Percentiles rank a stretch among this genome's conserved stretches.
These are phyloP conservation scores for Megalopta genalis DNA, from an alignment of 1,140 invertebrate genomes.

Conservation along the genomic window DNA sequence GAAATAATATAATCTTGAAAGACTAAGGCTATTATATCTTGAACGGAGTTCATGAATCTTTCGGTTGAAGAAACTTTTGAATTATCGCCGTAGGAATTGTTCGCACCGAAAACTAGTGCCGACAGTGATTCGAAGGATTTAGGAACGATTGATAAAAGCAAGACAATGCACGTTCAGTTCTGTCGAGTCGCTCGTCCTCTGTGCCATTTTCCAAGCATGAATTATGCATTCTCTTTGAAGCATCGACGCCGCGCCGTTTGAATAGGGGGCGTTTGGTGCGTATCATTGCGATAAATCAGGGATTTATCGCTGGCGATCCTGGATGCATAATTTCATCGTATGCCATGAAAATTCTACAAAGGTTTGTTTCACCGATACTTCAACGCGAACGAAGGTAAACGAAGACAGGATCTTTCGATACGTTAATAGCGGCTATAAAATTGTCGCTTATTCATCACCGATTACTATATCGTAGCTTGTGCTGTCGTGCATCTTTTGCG, in stretches of 20 bases:
- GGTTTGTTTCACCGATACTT: neutral
- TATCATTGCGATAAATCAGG: constrained; percentile 30
- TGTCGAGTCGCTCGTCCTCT: neutral
- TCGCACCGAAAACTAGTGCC: too few relatives aligned
- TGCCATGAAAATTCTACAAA: neutral
- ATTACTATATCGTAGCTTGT: too few relatives aligned
- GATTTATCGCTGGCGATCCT: constrained; percentile 29
- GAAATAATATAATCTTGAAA: too few relatives aligned
- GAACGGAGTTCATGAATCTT: too few relatives aligned
- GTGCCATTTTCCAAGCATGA: constrained; percentile 36
- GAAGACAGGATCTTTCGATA: neutral
- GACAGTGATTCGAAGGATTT: neutral
- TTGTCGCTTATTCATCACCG: too few relatives aligned
- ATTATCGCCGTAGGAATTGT: neutral
- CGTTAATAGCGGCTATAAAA: neutral
- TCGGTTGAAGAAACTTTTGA: too few relatives aligned
- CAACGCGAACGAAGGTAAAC: neutral
- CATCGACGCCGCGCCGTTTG: constrained; percentile 30
- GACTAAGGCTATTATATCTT: too few relatives aligned
- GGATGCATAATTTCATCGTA: constrained; percentile 21
- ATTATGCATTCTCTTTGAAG: constrained; percentile 44
- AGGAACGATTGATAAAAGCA: neutral
- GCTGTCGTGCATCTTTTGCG: neutral
- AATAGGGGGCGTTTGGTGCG: constrained; percentile 23
- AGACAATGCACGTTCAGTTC: neutral